Conservation (phyloP, 2,888 invertebrate species). For the Hyposoter didymator region DNA sequence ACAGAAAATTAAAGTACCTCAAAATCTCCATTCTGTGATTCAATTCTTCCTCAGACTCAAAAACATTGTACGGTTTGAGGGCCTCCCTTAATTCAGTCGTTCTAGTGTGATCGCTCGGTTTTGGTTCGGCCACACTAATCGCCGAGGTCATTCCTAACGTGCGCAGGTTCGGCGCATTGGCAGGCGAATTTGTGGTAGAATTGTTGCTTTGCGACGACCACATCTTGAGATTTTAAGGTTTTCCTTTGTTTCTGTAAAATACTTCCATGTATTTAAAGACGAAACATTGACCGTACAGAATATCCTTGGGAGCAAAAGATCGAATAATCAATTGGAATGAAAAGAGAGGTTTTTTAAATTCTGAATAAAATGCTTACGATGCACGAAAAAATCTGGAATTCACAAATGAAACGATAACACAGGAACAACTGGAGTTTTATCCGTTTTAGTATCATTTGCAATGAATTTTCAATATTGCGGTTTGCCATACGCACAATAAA, state of each 20-base stretch:
- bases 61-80: conserved; percentile 93
- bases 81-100: conserved; percentile 92
- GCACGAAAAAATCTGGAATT: neutral
- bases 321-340: neutral
- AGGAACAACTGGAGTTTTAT: neutral
- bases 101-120: conserved; percentile 90
- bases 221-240: conserved; percentile 71
- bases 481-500: no score
- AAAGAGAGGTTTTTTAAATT: no score
- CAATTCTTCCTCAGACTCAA: conserved; percentile 95
- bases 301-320: neutral
- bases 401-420: neutral
- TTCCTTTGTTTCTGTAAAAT: conserved; percentile 52
- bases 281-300: neutral
- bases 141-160: conserved; percentile 97
- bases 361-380: neutral
- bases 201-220: conserved; percentile 80
- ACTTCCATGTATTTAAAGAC: conserved; percentile 41
- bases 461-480: neutral
- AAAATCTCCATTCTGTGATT: conserved; percentile 95
- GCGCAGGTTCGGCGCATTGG: conserved; percentile 87
- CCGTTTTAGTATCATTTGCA: neutral
- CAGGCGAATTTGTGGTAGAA: conserved; percentile 83
- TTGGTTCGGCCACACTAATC: conserved; percentile 94
- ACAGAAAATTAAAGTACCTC: conserved; percentile 82